Evolutionary conservation across 2,797 vertebrate genomes (phyloP).

Genomic region (Brachyrhaphis roseni): DNA sequence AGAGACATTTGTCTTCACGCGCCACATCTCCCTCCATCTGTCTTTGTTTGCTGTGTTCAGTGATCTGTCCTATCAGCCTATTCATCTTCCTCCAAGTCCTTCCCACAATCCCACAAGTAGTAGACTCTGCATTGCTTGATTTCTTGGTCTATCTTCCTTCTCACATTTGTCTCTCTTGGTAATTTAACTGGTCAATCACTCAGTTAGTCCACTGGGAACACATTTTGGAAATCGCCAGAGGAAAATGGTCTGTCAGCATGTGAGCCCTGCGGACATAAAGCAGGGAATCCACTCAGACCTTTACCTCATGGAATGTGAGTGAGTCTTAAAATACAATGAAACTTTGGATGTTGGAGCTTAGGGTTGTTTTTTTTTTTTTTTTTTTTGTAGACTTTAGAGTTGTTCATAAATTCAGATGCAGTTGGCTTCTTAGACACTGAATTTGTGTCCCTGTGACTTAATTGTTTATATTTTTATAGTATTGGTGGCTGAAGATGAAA

Average conservation of each 20-base stretch:
- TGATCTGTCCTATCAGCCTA: conserved; percentile 77
- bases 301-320: conserved; percentile 43
- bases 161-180: conserved; percentile 68
- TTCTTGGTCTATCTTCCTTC: conserved; percentile 57
- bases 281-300: conserved; percentile 32
- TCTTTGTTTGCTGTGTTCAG: conserved; percentile 75
- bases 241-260: conserved; percentile 6
- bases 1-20: conserved; percentile 60
- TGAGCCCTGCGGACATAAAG: conserved; percentile 31
- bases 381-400: background rate
- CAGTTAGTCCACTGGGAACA: conserved; percentile 37
- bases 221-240: conserved; percentile 28
- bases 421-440: background rate
- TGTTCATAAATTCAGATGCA: background rate
- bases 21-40: conserved; percentile 66
- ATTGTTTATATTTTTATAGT: background rate
- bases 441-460: background rate
- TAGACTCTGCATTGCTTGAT: conserved; percentile 38
- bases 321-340: conserved; percentile 30
- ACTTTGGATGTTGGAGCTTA: conserved; percentile 18
- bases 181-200: conserved; percentile 41
- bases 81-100: conserved; percentile 72
- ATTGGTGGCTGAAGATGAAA: background rate
- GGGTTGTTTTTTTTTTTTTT: background rate
- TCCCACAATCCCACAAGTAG: conserved; percentile 53